A percentile compares a stretch with the other conserved stretches of the same genome.
phyloP scores from a whole-genome alignment of 2,888 invertebrate genomes.

The Halictus ligatus region DNA sequence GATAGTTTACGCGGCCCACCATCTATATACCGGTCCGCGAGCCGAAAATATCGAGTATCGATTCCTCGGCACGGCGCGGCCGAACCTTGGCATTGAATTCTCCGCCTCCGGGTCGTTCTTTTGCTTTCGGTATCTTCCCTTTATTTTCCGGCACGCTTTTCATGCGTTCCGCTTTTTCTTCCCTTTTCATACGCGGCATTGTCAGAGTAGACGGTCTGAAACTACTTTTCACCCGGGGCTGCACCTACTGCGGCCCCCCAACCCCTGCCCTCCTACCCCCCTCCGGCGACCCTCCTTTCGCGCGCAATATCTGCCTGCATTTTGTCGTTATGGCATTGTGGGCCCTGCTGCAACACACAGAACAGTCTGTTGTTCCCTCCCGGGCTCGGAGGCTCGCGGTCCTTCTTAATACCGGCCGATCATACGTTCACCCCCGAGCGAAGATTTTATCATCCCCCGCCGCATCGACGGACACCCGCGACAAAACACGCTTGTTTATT shows the following conservation, averaged over 20 bases:
- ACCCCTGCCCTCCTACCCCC: constrained; percentile 2
- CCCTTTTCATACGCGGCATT: constrained; percentile 65
- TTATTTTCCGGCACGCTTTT: constrained; percentile 69
- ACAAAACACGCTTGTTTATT: constrained; percentile 3
- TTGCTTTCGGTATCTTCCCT: constrained; percentile 63
- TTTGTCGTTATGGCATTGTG: constrained; percentile 52
- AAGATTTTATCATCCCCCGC: neutral
- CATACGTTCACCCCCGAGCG: neutral
- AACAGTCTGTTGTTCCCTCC: constrained; percentile 24
- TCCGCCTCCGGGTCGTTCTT: constrained; percentile 44
- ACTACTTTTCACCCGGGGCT: constrained; percentile 75
- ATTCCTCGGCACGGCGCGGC: constrained; percentile 47
- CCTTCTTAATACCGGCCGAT: constrained; percentile 20
- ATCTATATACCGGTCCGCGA: constrained; percentile 8
- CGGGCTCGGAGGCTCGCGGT: constrained; percentile 8
- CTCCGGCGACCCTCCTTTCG: constrained; percentile 3
- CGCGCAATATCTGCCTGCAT: constrained; percentile 49
- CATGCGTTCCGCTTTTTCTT: constrained; percentile 60
- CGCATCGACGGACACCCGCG: neutral
- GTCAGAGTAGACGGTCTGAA: constrained; percentile 76
- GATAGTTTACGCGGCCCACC: constrained; percentile 6
- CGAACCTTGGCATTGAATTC: constrained; percentile 72
- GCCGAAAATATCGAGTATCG: constrained; percentile 66
- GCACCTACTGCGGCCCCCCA: constrained; percentile 37
- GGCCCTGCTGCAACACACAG: constrained; percentile 11